These are phyloP conservation scores for Acleris literana DNA, from an alignment of 2,888 invertebrate genomes.

Conservation along the genomic window DNA sequence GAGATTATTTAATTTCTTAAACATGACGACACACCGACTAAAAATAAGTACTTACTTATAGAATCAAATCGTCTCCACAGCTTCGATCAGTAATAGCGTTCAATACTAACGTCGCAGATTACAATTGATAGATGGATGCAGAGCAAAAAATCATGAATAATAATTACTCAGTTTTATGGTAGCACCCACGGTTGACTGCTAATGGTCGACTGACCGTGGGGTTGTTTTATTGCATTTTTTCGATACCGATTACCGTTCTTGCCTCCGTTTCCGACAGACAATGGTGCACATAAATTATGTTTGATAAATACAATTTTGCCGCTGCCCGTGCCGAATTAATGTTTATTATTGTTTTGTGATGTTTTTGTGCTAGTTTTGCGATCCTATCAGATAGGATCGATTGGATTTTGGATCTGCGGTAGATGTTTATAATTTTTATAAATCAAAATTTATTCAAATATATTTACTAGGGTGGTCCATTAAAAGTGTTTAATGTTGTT, in stretches of 20 bases:
- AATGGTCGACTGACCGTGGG: slow-evolving; percentile 67
- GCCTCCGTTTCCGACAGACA: slow-evolving; percentile 78
- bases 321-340: slow-evolving; percentile 58
- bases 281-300: slow-evolving; percentile 75
- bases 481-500: too few species aligned
- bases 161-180: slow-evolving; percentile 67
- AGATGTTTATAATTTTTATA: too few species aligned
- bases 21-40: too few species aligned
- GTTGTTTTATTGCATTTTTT: slow-evolving; percentile 70
- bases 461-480: too few species aligned
- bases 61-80: slow-evolving; percentile 51
- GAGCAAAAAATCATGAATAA: slow-evolving; percentile 74
- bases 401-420: too few species aligned
- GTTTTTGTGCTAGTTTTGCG: slow-evolving; percentile 38
- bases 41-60: too few species aligned
- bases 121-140: slow-evolving; percentile 76
- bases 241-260: slow-evolving; percentile 71
- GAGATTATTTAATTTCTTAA: too few species aligned
- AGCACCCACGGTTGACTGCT: slow-evolving; percentile 67
- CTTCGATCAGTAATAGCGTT: slow-evolving; percentile 60
- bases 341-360: slow-evolving; percentile 30
- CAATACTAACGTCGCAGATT: slow-evolving; percentile 78
- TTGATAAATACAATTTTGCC: slow-evolving; percentile 69
- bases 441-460: too few species aligned
- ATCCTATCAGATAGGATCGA: not conserved